Conservation (phyloP, 2,888 invertebrate genomes). For the Sphaeridia pumilis region DNA sequence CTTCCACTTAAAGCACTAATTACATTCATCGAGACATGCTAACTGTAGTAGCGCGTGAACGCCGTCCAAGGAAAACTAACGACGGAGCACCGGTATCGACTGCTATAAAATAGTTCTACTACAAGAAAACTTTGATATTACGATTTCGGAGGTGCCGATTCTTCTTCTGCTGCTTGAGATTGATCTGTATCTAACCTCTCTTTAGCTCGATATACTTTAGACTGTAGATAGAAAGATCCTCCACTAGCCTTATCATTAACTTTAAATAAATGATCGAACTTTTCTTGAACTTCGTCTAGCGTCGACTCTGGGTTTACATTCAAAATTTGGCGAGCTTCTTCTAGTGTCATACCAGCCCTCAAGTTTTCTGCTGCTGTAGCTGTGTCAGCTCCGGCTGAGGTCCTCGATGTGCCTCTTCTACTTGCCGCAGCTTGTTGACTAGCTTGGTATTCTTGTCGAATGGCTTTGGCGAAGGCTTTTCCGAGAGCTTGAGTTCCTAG, state of each 20-base stretch:
- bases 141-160: too few relatives aligned
- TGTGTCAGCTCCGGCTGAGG: slow-evolving; percentile 46
- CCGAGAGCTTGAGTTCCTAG: slow-evolving; percentile 82
- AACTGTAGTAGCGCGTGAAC: too few relatives aligned
- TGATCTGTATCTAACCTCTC: slow-evolving; percentile 64
- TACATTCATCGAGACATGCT: too few relatives aligned
- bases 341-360: slow-evolving; percentile 65
- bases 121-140: too few relatives aligned
- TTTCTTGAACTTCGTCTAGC: slow-evolving; percentile 56
- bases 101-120: too few relatives aligned
- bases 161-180: background rate
- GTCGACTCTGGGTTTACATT: slow-evolving; percentile 58
- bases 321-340: slow-evolving; percentile 92
- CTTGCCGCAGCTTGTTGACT: slow-evolving; percentile 67
- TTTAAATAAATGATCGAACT: slow-evolving; percentile 74
- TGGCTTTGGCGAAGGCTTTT: slow-evolving; percentile 78
- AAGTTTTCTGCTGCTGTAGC: slow-evolving; percentile 61
- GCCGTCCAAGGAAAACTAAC: too few relatives aligned
- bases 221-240: slow-evolving; percentile 93
- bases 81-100: too few relatives aligned
- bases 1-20: too few relatives aligned
- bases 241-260: slow-evolving; percentile 85
- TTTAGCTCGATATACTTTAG: slow-evolving; percentile 88
- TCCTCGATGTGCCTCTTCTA: slow-evolving; percentile 45
- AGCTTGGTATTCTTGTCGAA: slow-evolving; percentile 55